Conservation (phyloP, 2,888 invertebrate genomes). For the Brenthis daphne region DNA sequence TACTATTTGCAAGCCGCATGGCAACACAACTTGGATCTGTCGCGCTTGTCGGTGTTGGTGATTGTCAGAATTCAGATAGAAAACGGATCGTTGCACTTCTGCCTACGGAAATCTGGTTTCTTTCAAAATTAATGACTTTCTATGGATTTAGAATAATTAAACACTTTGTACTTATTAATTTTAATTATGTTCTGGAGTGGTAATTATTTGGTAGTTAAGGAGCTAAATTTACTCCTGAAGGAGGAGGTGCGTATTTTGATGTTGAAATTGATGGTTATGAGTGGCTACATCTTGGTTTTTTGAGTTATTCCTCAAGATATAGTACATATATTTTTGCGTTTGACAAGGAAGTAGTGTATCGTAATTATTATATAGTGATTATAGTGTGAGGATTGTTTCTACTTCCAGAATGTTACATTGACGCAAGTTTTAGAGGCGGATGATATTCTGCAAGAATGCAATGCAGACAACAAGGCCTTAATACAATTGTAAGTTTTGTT, state of each 20-base stretch:
- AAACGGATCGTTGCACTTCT: conserved; percentile 72
- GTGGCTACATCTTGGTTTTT: conserved; percentile 45
- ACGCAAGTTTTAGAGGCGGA: conserved; percentile 96
- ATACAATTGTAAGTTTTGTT: conserved; percentile 92
- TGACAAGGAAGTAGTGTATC: conserved; percentile 1
- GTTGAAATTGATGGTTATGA: conserved; percentile 71
- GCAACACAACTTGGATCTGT: conserved; percentile 21
- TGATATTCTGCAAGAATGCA: conserved; percentile 97
- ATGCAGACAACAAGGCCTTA: conserved; percentile 93
- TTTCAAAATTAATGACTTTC: conserved; percentile 64
- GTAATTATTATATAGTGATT: conserved; percentile 4
- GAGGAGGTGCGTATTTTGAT: conserved; percentile 85
- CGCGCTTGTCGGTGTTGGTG: conserved; percentile 24
- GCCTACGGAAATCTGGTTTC: conserved; percentile 60
- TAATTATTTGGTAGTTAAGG: conserved; percentile 87
- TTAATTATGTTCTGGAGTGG: conserved; percentile 92
- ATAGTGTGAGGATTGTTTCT: conserved; percentile 25
- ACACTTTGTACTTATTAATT: conserved; percentile 69
- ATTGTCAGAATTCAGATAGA: conserved; percentile 50
- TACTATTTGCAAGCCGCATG: neutral
- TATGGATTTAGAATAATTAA: conserved; percentile 73
- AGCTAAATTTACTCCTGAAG: conserved; percentile 89
- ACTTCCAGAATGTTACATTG: conserved; percentile 92
- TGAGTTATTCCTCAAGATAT: neutral
- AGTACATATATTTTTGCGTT: neutral